Conservation (phyloP, 1,140 invertebrate species). For the Scaptomyza hsui region DNA sequence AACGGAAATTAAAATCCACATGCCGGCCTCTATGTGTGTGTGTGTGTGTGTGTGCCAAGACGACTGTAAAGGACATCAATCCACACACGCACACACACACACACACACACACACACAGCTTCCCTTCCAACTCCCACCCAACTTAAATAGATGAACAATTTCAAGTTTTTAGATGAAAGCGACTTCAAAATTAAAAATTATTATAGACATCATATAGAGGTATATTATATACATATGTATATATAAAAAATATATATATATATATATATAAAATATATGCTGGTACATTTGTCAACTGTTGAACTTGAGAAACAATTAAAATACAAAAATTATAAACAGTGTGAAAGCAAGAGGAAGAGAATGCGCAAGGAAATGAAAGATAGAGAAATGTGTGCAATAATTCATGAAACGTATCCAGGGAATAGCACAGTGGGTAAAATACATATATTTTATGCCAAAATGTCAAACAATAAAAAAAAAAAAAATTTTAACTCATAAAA, state of each 20-base stretch:
- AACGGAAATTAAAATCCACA: constrained; percentile 76
- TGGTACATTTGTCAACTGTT: neutral
- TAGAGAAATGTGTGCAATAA: constrained; percentile 7
- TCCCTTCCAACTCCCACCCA: too few species aligned
- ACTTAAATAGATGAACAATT: neutral
- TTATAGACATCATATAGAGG: too few species aligned
- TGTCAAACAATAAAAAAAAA: too few species aligned
- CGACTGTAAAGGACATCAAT: constrained; percentile 31
- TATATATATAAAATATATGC: constrained; percentile 5
- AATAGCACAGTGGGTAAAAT: neutral
- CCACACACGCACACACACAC: neutral
- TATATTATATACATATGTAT: too few species aligned
- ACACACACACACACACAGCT: neutral
- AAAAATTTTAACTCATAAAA: too few species aligned
- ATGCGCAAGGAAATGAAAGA: neutral
- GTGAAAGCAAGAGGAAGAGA: constrained; percentile 2
- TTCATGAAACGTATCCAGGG: constrained; percentile 30
- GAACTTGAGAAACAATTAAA: constrained; percentile 50
- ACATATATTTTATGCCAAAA: too few species aligned
- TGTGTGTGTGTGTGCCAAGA: constrained; percentile 10
- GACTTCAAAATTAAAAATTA: constrained; percentile 5
- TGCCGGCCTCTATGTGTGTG: constrained; percentile 15
- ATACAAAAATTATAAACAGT: constrained; percentile 20
- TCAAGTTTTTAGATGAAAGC: constrained; percentile 14
- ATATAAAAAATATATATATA: neutral